These are phyloP conservation scores for Macrophya annulata DNA, from an alignment of 2,888 invertebrate species.

Conservation along the genomic window DNA sequence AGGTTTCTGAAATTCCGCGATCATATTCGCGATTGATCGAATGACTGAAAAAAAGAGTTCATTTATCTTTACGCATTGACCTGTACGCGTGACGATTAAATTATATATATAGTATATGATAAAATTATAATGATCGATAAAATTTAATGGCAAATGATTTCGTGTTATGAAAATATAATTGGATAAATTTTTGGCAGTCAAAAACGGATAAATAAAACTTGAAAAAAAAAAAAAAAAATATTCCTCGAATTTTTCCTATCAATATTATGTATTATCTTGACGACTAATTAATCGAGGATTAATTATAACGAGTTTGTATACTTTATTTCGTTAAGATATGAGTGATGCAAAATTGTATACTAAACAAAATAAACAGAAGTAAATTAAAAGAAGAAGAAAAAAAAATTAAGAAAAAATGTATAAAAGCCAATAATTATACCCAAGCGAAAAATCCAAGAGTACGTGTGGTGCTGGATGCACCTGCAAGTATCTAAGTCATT, in stretches of 20 bases:
- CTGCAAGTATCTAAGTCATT: conserved; percentile 49
- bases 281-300: conserved; percentile 5
- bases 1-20: background rate
- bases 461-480: conserved; percentile 19
- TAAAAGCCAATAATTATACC: background rate
- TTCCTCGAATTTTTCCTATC: background rate
- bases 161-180: conserved; percentile 3
- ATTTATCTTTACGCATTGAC: background rate
- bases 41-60: background rate
- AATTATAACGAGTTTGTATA: background rate
- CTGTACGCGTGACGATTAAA: background rate
- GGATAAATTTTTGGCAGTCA: background rate
- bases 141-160: conserved; percentile 8
- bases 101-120: background rate
- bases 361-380: too few relatives aligned
- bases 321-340: background rate
- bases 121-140: conserved; percentile 9
- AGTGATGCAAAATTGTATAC: background rate
- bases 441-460: background rate
- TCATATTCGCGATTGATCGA: conserved; percentile 24
- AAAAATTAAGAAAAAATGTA: background rate
- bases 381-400: too few relatives aligned
- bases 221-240: background rate
- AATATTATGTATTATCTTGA: background rate
- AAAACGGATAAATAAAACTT: background rate